A percentile compares a stretch with the other conserved stretches of the same genome.
These are phyloP conservation scores for Stomatorhinus walkeri DNA, from an alignment of 2,797 vertebrate genomes.

Conservation along the genomic window DNA sequence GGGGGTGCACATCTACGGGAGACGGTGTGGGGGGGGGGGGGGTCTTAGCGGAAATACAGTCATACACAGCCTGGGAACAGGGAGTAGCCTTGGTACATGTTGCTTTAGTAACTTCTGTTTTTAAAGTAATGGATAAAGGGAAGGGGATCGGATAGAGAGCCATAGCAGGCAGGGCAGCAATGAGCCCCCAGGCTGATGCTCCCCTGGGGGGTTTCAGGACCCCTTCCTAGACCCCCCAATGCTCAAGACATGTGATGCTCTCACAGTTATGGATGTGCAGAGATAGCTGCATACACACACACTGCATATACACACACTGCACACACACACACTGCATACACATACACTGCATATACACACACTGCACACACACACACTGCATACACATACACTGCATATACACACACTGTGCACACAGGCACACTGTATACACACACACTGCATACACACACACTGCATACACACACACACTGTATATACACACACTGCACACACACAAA, in stretches of 20 bases:
- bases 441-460: neutral
- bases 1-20: slow-evolving; percentile 71
- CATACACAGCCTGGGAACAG: neutral
- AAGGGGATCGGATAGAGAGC: neutral
- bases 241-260: neutral
- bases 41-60: too few species aligned
- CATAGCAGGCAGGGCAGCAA: neutral
- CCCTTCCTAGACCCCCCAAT: neutral
- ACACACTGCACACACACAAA: neutral
- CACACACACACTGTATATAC: neutral
- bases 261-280: neutral
- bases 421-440: neutral
- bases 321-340: neutral
- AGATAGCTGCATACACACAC: neutral
- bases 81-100: neutral
- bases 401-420: neutral
- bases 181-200: neutral
- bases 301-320: neutral
- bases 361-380: neutral
- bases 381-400: neutral
- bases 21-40: slow-evolving; percentile 20
- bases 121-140: neutral
- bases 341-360: neutral
- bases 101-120: neutral
- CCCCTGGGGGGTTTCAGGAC: neutral